These are phyloP conservation scores for Thecocarcelia acutangulata DNA, from an alignment of 2,888 invertebrate species.

Conservation along the genomic window DNA sequence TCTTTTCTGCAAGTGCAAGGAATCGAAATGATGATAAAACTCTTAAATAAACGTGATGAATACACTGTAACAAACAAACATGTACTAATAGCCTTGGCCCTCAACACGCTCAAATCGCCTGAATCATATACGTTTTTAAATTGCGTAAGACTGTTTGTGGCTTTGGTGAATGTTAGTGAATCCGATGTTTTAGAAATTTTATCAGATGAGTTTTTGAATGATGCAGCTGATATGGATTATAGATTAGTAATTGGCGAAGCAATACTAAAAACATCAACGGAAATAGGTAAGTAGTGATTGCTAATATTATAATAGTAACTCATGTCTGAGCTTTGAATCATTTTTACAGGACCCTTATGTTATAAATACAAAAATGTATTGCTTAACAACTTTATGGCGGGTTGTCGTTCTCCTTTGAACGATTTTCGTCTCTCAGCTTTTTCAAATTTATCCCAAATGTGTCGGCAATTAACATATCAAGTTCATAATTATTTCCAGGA, in stretches of 20 bases:
- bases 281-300: conserved; percentile 74
- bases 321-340: neutral
- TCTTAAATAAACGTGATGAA: conserved; percentile 75
- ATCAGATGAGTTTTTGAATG: conserved; percentile 78
- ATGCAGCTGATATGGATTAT: conserved; percentile 75
- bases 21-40: conserved; percentile 77
- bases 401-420: conserved; percentile 74
- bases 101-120: conserved; percentile 76
- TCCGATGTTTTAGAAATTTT: conserved; percentile 78
- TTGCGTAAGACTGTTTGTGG: conserved; percentile 78
- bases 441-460: conserved; percentile 79
- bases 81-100: conserved; percentile 77
- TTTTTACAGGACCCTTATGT: conserved; percentile 75
- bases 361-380: conserved; percentile 78
- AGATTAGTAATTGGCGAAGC: conserved; percentile 80
- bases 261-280: conserved; percentile 77
- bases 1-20: conserved; percentile 80
- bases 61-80: conserved; percentile 76
- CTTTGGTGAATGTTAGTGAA: conserved; percentile 77
- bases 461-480: conserved; percentile 78
- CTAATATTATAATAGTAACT: neutral
- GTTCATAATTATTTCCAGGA: conserved; percentile 80
- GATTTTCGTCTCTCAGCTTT: conserved; percentile 80
- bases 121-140: conserved; percentile 81
- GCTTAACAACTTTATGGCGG: conserved; percentile 79